These are phyloP conservation scores for Lithobates pipiens DNA, from an alignment of 2,797 vertebrate species.

Conservation along the genomic window DNA sequence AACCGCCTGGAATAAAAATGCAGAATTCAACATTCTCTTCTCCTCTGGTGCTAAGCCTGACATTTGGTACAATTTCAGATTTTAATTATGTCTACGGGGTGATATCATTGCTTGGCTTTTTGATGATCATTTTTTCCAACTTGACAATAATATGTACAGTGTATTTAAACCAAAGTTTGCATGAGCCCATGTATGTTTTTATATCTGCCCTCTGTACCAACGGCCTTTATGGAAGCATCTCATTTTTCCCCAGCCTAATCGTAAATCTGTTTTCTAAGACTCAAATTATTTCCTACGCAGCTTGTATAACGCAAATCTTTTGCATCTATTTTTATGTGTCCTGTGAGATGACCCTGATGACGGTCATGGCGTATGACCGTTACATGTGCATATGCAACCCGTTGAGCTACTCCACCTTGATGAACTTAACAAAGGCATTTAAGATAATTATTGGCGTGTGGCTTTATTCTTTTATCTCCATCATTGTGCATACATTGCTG, in stretches of 20 bases:
- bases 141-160: constrained; percentile 1
- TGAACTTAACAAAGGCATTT: background rate
- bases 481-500: background rate
- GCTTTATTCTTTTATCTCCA: background rate
- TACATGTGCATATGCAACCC: constrained; percentile 32
- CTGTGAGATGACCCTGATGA: background rate
- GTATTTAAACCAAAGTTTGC: background rate
- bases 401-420: constrained; percentile 16
- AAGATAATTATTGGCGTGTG: background rate
- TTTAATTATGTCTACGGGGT: constrained; percentile 32
- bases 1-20: background rate
- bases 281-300: background rate
- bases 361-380: constrained; percentile 36
- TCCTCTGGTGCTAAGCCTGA: background rate
- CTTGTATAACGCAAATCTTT: constrained; percentile 31
- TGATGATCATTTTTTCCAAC: background rate
- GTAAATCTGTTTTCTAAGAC: background rate
- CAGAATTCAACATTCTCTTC: background rate
- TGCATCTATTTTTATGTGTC: constrained; percentile 18
- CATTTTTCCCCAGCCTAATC: constrained; percentile 24
- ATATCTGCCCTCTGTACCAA: constrained; percentile 28
- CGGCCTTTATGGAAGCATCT: constrained; percentile 30
- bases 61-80: constrained; percentile 2
- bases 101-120: background rate
- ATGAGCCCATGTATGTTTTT: constrained; percentile 46